phyloP scores from a whole-genome alignment of 2,113 vertebrate genomes.

The Ictalurus punctatus region DNA sequence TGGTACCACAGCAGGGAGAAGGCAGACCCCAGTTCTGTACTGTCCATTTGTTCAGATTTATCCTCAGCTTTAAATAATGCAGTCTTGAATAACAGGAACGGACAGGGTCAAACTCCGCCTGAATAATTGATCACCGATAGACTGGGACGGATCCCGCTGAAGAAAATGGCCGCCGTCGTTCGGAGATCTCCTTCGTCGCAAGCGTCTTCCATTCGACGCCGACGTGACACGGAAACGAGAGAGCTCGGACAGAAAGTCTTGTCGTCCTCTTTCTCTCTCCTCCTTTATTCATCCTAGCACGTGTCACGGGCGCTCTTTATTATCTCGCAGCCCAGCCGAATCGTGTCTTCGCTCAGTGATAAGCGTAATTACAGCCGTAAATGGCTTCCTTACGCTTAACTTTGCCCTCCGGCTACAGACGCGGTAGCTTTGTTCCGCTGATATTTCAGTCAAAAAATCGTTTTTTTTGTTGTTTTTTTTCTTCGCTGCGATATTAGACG shows the following conservation, averaged over 20 bases:
- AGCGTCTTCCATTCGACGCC: not conserved
- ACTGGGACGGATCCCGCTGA: not conserved
- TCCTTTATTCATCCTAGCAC: slow-evolving; percentile 30
- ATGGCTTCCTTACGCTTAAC: slow-evolving; percentile 59
- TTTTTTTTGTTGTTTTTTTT: not conserved
- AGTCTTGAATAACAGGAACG: not conserved
- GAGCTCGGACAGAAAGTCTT: not conserved
- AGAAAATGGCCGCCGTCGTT: not conserved
- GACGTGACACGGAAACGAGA: not conserved
- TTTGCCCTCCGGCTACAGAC: slow-evolving; percentile 65
- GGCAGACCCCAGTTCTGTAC: not conserved
- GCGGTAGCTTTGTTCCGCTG: slow-evolving; percentile 56
- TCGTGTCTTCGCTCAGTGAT: slow-evolving; percentile 36
- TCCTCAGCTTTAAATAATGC: not conserved
- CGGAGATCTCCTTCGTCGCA: not conserved
- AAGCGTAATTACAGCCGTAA: slow-evolving; percentile 59
- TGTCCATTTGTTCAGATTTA: not conserved
- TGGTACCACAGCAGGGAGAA: not conserved
- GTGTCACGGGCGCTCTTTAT: slow-evolving; percentile 52
- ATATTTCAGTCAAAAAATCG: slow-evolving; percentile 57
- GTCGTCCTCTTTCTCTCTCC: not conserved
- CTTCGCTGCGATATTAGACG: slow-evolving; percentile 62
- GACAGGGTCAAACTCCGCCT: not conserved
- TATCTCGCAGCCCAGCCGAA: slow-evolving; percentile 59
- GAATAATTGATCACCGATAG: not conserved